Evolutionary conservation across 1,140 invertebrate species (phyloP), one percentile per base, ranked within the genome.

Genomic region (Meloidogyne chitwoodi): DNA sequence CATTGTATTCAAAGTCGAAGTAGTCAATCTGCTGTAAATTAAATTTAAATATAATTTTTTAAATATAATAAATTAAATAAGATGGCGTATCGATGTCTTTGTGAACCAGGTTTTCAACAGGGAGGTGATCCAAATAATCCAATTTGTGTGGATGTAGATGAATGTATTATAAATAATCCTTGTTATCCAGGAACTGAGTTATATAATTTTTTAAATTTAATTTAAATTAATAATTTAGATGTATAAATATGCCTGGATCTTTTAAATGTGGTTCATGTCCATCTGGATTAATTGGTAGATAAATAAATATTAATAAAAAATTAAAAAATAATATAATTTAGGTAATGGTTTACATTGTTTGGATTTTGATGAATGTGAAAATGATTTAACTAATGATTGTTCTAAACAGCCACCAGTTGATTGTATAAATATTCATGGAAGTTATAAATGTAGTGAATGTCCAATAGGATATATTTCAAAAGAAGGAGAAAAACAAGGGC

Each of bases 381-480:
- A 74, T 26, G 74, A 83, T 24, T 41, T 79, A 12, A 74, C 77
- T 2, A 75, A 87, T 65, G 81, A 79, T 16, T 85, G 84, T 69
- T 87, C 84, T 38, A 84, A 78, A 34, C 14, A 76, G 29, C 85
- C 86, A 10, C 44, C 70, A 26, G 83, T 84, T 12, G 70, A 82
- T 27, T 86, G 85, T 73, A 71, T 87, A 22, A 86, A 86, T 76
- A 89, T 87, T 11, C 44, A 76, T 19, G 89, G 89, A 10, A 88
- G 87, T 8, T 83, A 87, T 22, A 75, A 64, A 12, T 90, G 89
- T 83, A 88, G 85, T 5, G 77, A 85, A 1, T 90, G 89, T 76
- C 89, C 89, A 16, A 31, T 83, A 74, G 89, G 88, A 82, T 66
- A 56, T 56, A n/a, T 56, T 19, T 56, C 48, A n/a, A 56, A n/a